phyloP scores from a whole-genome alignment of 2,113 vertebrate species.

The Axis porcinus region DNA sequence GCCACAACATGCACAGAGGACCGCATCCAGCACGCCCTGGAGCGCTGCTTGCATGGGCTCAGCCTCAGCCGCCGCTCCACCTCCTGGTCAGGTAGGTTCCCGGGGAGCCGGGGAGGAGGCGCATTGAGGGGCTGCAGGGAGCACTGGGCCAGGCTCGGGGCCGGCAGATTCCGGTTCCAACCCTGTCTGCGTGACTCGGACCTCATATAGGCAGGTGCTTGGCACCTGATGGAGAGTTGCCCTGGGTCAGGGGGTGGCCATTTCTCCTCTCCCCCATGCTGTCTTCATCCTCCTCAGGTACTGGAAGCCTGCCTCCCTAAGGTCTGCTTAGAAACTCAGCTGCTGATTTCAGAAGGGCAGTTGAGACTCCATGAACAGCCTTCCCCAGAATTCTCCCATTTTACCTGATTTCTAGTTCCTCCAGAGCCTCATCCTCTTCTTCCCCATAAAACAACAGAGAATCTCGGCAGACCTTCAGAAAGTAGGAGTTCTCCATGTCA shows the following conservation, averaged over 20 bases:
- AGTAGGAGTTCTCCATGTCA: neutral
- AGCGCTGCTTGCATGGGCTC: constrained; percentile 92
- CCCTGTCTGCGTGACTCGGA: neutral
- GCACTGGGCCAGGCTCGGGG: neutral
- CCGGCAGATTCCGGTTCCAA: neutral
- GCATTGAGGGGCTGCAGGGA: accelerated
- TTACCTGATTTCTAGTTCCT: neutral
- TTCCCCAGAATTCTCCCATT: neutral
- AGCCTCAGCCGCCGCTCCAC: constrained; percentile 79
- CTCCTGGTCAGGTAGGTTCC: constrained; percentile 91
- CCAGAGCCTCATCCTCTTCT: neutral
- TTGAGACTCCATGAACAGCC: neutral
- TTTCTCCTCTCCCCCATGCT: neutral
- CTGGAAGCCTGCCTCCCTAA: neutral
- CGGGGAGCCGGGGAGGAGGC: accelerated
- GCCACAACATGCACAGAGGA: constrained; percentile 98
- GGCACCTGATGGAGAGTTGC: neutral
- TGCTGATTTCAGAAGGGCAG: neutral
- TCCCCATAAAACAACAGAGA: neutral
- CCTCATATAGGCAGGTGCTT: neutral
- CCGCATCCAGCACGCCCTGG: constrained; percentile 95
- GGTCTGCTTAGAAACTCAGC: neutral
- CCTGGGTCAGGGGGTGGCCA: accelerated
- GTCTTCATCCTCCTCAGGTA: neutral
- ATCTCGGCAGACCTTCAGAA: neutral